Evolutionary conservation across 1,140 invertebrate genomes (phyloP), one percentile per base, ranked within the genome.

Genomic region (Scaptodrosophila lebanonensis): DNA sequence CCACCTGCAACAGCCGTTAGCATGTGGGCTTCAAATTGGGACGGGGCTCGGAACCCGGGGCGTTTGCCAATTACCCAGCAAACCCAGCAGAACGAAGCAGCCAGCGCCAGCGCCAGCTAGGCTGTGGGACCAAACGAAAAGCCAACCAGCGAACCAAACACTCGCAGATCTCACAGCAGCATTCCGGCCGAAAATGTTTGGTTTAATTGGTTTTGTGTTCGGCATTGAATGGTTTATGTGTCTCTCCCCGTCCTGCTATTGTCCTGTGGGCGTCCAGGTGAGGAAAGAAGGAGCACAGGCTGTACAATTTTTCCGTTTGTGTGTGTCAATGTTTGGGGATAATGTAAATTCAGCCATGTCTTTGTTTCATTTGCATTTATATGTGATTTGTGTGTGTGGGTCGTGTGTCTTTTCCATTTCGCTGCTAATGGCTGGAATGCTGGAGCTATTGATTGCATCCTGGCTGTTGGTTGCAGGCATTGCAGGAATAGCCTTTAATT

Each of bases 191-290:
- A 66, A 69, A 82, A 75, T 83, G 76, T 82, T 82, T 83, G 75
- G 51, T 75, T 83, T 82, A 83, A 82, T 82, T 82, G 75, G 70
- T 82, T 83, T 83, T 70, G 66, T 68, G 58, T 57, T 75, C 56
- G 40, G 50, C 61, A 66, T 66, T 79, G 69, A 79, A 79, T 82
- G 73, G 49, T 66, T 79, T 66, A 47, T 35, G 5, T 9, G 7
- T 29, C 12, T 47, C 25, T 15, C 9, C 30, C 18, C n/a, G 3
- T 40, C 13, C 16, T 13, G 1, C 27, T 44, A n/a, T 44, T 38
- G 18, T 17, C 29, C 38, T 35, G 39, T 22, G 29, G 12, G 17
- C 22, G 16, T 18, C 4, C 2, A 16, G 16, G 20, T 12, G 30
- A 12, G 5, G 30, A n/a, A 3, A 9, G 44, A 16, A 7, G 27